Conservation (phyloP, 2,797 vertebrate genomes). For the Alca torda region DNA sequence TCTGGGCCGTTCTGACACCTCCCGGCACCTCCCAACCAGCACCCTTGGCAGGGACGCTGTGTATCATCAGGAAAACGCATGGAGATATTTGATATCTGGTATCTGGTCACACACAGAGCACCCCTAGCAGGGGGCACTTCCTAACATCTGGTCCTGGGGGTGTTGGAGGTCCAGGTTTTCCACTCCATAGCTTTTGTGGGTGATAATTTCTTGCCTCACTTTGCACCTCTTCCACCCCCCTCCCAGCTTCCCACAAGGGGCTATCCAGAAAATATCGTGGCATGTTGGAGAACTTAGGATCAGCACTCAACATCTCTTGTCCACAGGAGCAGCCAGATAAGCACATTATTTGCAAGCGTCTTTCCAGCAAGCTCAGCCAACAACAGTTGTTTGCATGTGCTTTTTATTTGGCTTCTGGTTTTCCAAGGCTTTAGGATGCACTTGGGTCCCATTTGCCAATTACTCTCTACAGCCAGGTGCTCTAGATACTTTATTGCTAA, state of each 20-base stretch:
- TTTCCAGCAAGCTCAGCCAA: not conserved
- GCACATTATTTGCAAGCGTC: not conserved
- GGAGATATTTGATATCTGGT: not conserved
- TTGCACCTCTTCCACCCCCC: not conserved
- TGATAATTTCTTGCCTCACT: not conserved
- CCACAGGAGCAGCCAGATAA: not conserved
- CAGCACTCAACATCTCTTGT: not conserved
- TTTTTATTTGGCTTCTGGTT: slow-evolving; percentile 35
- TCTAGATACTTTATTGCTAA: slow-evolving; percentile 5
- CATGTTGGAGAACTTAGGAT: not conserved
- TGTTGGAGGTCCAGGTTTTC: not conserved
- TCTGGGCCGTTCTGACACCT: not conserved
- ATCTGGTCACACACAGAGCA: not conserved
- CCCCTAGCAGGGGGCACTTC: not conserved
- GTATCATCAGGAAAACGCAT: not conserved
- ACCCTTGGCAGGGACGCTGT: accelerated
- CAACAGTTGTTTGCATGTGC: slow-evolving; percentile 7
- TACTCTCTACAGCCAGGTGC: not conserved
- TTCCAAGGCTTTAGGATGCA: not conserved
- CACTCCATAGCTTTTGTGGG: not conserved
- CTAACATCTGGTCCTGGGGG: accelerated
- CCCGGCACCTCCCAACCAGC: not conserved
- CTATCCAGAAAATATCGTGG: not conserved
- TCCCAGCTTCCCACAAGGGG: not conserved
- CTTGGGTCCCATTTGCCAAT: slow-evolving; percentile 17